Percentiles rank a stretch among this genome's conserved stretches.
Evolutionary conservation across 2,113 vertebrate species (phyloP).

Genomic region (Neofelis nebulosa): DNA sequence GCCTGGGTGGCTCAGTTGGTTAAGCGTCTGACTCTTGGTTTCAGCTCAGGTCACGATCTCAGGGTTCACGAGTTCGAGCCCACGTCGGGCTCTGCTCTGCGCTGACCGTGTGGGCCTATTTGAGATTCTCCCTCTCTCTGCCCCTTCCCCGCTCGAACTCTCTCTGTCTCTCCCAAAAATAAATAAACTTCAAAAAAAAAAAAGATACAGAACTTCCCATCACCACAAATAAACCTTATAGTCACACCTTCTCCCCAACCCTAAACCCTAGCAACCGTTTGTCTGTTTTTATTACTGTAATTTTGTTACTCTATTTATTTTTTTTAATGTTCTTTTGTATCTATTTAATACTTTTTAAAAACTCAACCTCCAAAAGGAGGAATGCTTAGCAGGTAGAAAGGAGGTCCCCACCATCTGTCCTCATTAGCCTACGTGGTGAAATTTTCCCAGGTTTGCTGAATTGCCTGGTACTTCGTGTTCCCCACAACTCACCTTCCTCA

Average conservation of each 20-base stretch:
- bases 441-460: not conserved
- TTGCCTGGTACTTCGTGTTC: rapidly evolving
- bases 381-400: not conserved
- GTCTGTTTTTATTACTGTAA: not conserved
- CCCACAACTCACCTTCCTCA: not conserved
- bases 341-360: not conserved
- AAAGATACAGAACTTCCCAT: not conserved
- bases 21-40: too few species aligned
- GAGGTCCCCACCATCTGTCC: not conserved
- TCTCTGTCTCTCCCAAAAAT: too few species aligned
- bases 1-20: too few species aligned
- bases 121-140: too few species aligned
- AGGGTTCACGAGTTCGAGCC: too few species aligned
- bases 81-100: too few species aligned
- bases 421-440: not conserved
- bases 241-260: not conserved
- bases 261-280: not conserved
- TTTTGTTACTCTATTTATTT: not conserved
- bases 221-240: not conserved
- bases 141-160: too few species aligned
- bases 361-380: not conserved
- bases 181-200: too few species aligned
- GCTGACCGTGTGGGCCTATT: too few species aligned
- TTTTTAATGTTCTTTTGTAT: not conserved
- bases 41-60: too few species aligned